These are phyloP conservation scores for Choreutis nemorana DNA, from an alignment of 2,888 invertebrate species.

Conservation along the genomic window DNA sequence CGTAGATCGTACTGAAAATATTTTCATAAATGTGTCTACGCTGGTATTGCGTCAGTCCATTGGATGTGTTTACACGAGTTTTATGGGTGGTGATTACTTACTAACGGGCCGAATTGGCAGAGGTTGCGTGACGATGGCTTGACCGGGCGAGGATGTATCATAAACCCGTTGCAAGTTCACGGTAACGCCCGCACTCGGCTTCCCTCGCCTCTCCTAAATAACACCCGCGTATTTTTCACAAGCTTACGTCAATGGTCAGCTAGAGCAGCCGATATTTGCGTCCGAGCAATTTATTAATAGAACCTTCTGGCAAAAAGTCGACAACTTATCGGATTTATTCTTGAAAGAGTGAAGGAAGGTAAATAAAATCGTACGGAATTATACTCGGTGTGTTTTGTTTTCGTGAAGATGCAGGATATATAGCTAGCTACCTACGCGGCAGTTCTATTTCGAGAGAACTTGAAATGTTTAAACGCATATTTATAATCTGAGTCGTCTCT, in stretches of 20 bases:
- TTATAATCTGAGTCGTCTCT: constrained; percentile 54
- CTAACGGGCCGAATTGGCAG: too few relatives aligned
- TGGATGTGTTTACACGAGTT: constrained; percentile 38
- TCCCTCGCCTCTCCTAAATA: constrained; percentile 50
- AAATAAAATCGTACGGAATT: constrained; percentile 54
- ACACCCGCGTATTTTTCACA: constrained; percentile 53
- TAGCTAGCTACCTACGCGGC: too few relatives aligned
- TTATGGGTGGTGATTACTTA: constrained; percentile 29
- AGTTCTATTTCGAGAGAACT: constrained; percentile 33
- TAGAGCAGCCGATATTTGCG: constrained; percentile 57
- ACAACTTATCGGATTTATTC: constrained; percentile 55
- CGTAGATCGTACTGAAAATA: too few relatives aligned
- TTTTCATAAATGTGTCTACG: too few relatives aligned
- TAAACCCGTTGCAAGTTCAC: constrained; percentile 41
- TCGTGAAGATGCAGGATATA: constrained; percentile 25
- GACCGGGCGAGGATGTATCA: constrained; percentile 9
- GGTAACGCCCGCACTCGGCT: constrained; percentile 40
- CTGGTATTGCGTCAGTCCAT: constrained; percentile 18
- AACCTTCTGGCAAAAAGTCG: constrained; percentile 50
- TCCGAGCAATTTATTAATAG: constrained; percentile 53
- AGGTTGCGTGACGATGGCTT: constrained; percentile 2
- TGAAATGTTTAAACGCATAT: constrained; percentile 37
- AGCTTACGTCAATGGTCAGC: constrained; percentile 59
- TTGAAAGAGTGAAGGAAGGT: constrained; percentile 46
- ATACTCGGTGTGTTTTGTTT: constrained; percentile 43